Base-by-base conservation (phyloP, 2,888 invertebrate species). In the Clanis bilineata region DNA sequence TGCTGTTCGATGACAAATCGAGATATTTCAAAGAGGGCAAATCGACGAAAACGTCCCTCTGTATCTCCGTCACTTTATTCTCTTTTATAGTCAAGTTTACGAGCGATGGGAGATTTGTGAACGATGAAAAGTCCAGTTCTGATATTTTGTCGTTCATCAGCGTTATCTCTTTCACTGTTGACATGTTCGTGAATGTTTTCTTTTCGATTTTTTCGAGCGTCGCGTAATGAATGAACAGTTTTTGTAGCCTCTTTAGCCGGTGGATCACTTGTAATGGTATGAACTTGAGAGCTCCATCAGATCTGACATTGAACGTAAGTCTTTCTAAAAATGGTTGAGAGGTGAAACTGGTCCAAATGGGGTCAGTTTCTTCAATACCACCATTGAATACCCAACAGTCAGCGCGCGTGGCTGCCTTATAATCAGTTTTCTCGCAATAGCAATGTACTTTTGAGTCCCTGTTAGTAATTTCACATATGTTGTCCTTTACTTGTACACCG, bases 1-100 rank as follows among this genome's bases (percentile, higher is more conserved):
- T 94, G 76, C 95, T 95, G 88, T 99, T 99, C 80, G 95, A 95
- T 79, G 97, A 97, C 68, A 99, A 93, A 79, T 95, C 95, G 64
- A 99, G 94, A 68, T 95, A 94, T 77, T 94, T 94, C 72, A 96
- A 88, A 62, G 93, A 93, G 2, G 96, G 96, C 65, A 97, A 86
- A 83, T 96, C 95, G 54, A 95, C 94, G 79, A 97, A 97, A 54
- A 96, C 95, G 73, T 95, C 94, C 64, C 95, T 93, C 79, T 95
- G 95, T 75, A 97, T 93, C 81, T 96, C 96, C 25, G 94, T 93
- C 74, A 97, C 94, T 80, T 94, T 93, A 89, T 97, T 97, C 73
- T 95, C 95, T 74, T 95, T 95, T 80, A 97, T 88, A 77, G 95
- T 95, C 72, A 97, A 88, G 70, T 94, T 93, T 61, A 94, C 94